Percentiles rank a stretch among this genome's conserved stretches.
These are phyloP conservation scores for Pandemis heparana DNA, from an alignment of 2,888 invertebrate species.

Conservation along the genomic window DNA sequence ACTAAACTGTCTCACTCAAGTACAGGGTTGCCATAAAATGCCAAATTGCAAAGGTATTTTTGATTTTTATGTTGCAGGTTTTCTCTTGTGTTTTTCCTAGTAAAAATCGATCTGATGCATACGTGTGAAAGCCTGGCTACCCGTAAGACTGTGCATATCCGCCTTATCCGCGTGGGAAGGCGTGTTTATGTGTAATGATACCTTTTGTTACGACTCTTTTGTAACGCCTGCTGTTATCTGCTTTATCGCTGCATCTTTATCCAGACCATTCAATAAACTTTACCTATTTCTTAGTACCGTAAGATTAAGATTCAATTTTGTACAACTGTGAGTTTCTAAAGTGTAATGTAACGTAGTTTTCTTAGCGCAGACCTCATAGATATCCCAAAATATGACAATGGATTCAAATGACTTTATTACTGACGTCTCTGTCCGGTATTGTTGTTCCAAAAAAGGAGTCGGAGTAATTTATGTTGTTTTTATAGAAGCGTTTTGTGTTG, in stretches of 20 bases:
- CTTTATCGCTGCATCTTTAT: conserved; percentile 78
- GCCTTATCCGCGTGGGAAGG: conserved; percentile 51
- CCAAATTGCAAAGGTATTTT: too few relatives aligned
- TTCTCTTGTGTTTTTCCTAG: not conserved
- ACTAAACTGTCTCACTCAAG: too few relatives aligned
- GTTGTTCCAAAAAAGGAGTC: conserved; percentile 62
- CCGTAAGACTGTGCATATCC: conserved; percentile 17
- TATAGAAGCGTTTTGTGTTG: conserved; percentile 68
- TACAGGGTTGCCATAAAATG: too few relatives aligned
- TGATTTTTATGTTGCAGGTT: not conserved
- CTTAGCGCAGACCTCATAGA: conserved; percentile 58
- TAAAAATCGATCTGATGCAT: not conserved
- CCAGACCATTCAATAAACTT: conserved; percentile 7
- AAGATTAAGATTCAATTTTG: conserved; percentile 17
- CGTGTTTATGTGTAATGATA: conserved; percentile 69
- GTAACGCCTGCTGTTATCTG: conserved; percentile 72
- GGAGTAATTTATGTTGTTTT: conserved; percentile 72
- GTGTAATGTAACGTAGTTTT: conserved; percentile 52
- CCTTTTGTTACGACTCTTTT: conserved; percentile 76
- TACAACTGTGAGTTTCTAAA: conserved; percentile 41
- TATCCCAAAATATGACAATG: conserved; percentile 74
- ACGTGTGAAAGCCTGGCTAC: conserved; percentile 19
- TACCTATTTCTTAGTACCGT: not conserved
- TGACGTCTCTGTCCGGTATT: conserved; percentile 71
- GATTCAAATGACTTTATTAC: conserved; percentile 81